Conservation (phyloP, 2,888 invertebrate genomes). For the Pristionchus maxplancki region DNA sequence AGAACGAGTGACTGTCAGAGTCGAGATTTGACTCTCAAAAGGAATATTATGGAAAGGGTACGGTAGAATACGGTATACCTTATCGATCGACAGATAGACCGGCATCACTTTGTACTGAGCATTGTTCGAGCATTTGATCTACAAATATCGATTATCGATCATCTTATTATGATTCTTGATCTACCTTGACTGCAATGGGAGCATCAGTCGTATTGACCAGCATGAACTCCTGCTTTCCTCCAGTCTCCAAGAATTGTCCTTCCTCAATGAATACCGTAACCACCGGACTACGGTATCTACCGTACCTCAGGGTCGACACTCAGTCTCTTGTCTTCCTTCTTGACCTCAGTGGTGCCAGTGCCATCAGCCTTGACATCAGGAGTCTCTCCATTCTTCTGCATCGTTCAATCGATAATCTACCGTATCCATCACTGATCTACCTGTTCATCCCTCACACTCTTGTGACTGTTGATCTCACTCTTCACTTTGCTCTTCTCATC, state of each 20-base stretch:
- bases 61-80: not conserved
- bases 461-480: not conserved
- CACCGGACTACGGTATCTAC: not conserved
- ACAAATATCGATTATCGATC: not conserved
- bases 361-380: constrained; percentile 2
- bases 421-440: not conserved
- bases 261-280: not conserved
- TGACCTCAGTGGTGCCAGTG: not conserved
- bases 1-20: constrained; percentile 37
- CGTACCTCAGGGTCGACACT: constrained; percentile 30
- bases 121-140: constrained; percentile 46
- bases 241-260: constrained; percentile 38
- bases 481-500: constrained; percentile 1
- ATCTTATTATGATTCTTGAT: too few relatives aligned
- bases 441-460: not conserved
- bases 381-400: not conserved
- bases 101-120: constrained; percentile 12
- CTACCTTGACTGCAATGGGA: constrained; percentile 33
- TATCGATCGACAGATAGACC: constrained; percentile 23
- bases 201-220: constrained; percentile 33
- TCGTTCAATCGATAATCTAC: not conserved
- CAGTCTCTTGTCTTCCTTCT: constrained; percentile 35
- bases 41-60: not conserved
- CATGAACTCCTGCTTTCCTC: constrained; percentile 30
- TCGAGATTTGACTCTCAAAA: constrained; percentile 40